Evolutionary conservation across 1,140 invertebrate species (phyloP), one percentile per base, ranked within the genome.

Genomic region (Drosophila tani): DNA sequence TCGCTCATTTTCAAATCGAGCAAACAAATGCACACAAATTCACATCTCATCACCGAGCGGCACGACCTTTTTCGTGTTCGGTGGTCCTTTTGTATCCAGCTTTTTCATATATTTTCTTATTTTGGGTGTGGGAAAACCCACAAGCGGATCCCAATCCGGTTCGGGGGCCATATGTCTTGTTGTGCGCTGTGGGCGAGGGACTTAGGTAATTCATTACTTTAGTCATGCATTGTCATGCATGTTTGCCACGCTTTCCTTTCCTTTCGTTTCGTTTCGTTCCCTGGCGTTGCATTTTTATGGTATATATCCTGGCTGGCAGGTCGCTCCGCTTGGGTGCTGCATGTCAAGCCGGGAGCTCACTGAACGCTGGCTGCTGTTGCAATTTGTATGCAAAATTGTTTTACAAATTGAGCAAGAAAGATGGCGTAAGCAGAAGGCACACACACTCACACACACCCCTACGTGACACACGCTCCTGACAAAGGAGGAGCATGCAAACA

Each of bases 381-480:
- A 88, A 88, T 88, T 88, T 90, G 85, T 90, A 88, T 90, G 85
- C 84, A 88, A 88, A 88, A 88, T 88, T 88, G 84, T 88, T 88
- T 88, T 90, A 90, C 84, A 88, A 88, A 88, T 88, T 88, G 84
- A 88, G 84, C 84, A 87, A 87, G 84, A 87, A 87, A 87, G 78
- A 87, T 87, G 84, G 84, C 84, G 84, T 87, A 87, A 87, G 84
- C 84, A 83, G 56, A 87, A 88, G 43, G 47, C 60, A 85, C 19
- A 68, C 51, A 45, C 45, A 56, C 35, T 40, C 47, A 43, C 50
- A 63, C 40, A 50, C 47, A 58, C 70, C 32, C 51, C 7, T 9
- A 75, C 63, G 49, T 38, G 50, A 29, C 21, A 45, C 17, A 29
- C 21, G 40, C 17, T 40, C 53, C 62, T 63, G 67, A 73, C 67